These are phyloP conservation scores for Ahaetulla prasina DNA, from an alignment of 2,113 vertebrate genomes.

Conservation along the genomic window DNA sequence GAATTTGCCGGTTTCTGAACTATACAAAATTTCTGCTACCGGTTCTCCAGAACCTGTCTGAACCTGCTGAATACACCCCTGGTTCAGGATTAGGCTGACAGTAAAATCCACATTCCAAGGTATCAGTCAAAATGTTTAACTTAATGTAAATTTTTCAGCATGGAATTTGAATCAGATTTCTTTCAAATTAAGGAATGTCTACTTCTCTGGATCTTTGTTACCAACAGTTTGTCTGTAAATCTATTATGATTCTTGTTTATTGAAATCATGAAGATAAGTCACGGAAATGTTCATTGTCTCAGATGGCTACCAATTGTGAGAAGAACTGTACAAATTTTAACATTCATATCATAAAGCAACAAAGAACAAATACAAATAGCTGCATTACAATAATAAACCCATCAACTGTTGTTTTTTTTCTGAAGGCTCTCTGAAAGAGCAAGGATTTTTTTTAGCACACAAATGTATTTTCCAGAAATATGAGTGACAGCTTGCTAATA, in stretches of 20 bases:
- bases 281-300: neutral
- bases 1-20: no score
- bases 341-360: neutral
- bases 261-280: neutral
- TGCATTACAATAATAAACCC: neutral
- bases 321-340: neutral
- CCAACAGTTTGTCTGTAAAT: neutral
- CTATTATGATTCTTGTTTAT: neutral
- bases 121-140: neutral
- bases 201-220: neutral
- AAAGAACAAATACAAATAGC: neutral
- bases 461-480: neutral
- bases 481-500: neutral
- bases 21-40: no score
- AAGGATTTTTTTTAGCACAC: neutral
- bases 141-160: neutral
- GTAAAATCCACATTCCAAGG: neutral
- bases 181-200: neutral
- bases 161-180: neutral
- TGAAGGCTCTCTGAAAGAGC: neutral
- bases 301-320: neutral
- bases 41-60: no score
- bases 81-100: neutral
- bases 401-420: neutral
- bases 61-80: no score